Percentiles rank a stretch among this genome's conserved stretches.
phyloP scores from a whole-genome alignment of 2,888 invertebrate genomes.

The Drosophila mercatorum region DNA sequence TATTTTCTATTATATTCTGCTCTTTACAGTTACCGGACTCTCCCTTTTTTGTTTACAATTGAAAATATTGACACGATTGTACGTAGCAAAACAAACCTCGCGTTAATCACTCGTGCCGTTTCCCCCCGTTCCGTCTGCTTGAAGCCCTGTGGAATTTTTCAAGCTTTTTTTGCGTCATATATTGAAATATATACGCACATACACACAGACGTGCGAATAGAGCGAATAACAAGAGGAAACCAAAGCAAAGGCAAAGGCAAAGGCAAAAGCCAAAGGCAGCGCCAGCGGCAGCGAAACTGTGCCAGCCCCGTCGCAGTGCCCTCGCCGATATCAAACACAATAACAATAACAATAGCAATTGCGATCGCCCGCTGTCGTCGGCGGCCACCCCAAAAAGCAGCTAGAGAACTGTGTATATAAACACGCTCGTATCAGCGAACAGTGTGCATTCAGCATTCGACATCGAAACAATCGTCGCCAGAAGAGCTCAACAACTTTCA shows the following conservation, averaged over 20 bases:
- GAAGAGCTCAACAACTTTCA: slow-evolving; percentile 51
- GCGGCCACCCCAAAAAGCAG: neutral
- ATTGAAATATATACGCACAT: slow-evolving; percentile 48
- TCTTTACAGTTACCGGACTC: slow-evolving; percentile 37
- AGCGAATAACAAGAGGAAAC: slow-evolving; percentile 15
- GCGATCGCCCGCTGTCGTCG: slow-evolving; percentile 10
- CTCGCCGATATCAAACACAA: slow-evolving; percentile 55
- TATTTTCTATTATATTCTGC: neutral
- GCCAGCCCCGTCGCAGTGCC: slow-evolving; percentile 36
- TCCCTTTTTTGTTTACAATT: slow-evolving; percentile 15
- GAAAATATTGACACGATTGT: slow-evolving; percentile 35
- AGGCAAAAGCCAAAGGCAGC: neutral
- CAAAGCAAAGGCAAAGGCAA: slow-evolving; percentile 20
- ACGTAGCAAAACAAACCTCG: slow-evolving; percentile 69
- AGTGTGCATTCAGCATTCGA: slow-evolving; percentile 59
- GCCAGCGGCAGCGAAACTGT: slow-evolving; percentile 45
- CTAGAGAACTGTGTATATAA: slow-evolving; percentile 40
- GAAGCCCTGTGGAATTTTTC: slow-evolving; percentile 59
- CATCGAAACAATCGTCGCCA: slow-evolving; percentile 39
- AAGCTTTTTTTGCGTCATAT: slow-evolving; percentile 72
- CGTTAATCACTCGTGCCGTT: slow-evolving; percentile 28
- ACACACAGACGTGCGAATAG: slow-evolving; percentile 16
- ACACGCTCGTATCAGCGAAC: slow-evolving; percentile 42
- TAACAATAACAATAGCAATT: slow-evolving; percentile 56
- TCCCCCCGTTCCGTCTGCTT: slow-evolving; percentile 12